Evolutionary conservation across 92 coral and sea anemone species (phyloP).

Genomic region (Palythoa heliodiscus): DNA sequence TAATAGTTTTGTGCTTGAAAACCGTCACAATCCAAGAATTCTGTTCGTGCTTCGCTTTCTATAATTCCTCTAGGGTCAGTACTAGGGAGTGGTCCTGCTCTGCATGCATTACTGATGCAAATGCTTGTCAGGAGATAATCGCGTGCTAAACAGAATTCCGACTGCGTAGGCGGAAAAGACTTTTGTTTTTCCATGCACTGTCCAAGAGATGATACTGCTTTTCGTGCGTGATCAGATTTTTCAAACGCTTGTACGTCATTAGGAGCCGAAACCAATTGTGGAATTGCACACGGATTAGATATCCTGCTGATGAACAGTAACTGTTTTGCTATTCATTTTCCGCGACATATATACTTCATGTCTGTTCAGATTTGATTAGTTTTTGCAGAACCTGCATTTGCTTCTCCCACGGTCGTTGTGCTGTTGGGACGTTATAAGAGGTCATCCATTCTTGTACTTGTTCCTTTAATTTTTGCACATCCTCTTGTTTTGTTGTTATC

Average conservation of each 20-base stretch:
- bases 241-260: slow-evolving; percentile 47
- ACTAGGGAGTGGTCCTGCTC: slow-evolving; percentile 51
- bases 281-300: too few species aligned
- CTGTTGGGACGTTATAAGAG: slow-evolving; percentile 37
- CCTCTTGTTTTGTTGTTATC: too few species aligned
- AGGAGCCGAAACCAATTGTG: too few species aligned
- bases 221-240: slow-evolving; percentile 40
- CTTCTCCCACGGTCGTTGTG: slow-evolving; percentile 52
- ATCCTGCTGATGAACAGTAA: too few species aligned
- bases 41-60: slow-evolving; percentile 46
- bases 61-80: slow-evolving; percentile 62
- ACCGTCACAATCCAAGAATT: slow-evolving; percentile 55
- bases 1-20: slow-evolving; percentile 52
- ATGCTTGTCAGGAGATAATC: not conserved
- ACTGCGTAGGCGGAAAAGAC: slow-evolving; percentile 28
- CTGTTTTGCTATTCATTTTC: too few species aligned
- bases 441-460: slow-evolving; percentile 50
- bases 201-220: slow-evolving; percentile 48
- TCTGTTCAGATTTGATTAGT: too few species aligned
- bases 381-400: slow-evolving; percentile 49
- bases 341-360: too few species aligned
- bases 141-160: slow-evolving; percentile 45
- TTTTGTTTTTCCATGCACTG: slow-evolving; percentile 32
- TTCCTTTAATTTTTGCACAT: not conserved
- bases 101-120: slow-evolving; percentile 47